phyloP scores from a whole-genome alignment of 2,888 invertebrate species.

The Synanthedon vespiformis region DNA sequence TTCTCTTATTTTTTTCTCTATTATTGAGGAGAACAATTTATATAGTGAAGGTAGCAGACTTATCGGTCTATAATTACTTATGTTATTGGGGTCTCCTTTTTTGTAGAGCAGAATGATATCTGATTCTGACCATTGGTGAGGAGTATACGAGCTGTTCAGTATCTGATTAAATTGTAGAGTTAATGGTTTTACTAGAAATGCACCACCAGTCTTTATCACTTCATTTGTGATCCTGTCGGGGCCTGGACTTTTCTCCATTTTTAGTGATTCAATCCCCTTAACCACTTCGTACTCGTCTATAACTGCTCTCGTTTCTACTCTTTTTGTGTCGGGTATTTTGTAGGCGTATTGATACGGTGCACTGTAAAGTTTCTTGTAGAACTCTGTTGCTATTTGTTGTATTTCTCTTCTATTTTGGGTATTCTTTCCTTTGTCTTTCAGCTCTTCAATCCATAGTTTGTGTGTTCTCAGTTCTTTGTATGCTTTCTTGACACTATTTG shows the following conservation, averaged over 20 bases:
- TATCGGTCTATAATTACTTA: too few relatives aligned
- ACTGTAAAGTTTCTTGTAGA: constrained; percentile 5
- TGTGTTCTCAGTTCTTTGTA: constrained; percentile 4
- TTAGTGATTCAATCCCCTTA: not conserved
- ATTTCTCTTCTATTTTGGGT: constrained; percentile 6
- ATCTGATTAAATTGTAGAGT: not conserved
- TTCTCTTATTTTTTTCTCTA: too few relatives aligned
- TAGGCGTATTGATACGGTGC: not conserved
- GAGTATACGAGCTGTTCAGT: too few relatives aligned
- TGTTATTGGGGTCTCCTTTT: too few relatives aligned
- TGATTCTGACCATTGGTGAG: too few relatives aligned
- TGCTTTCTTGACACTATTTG: constrained; percentile 8
- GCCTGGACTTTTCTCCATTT: not conserved
- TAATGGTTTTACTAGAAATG: not conserved
- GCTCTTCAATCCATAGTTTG: constrained; percentile 5
- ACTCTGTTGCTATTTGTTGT: constrained; percentile 6
- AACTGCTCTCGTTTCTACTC: not conserved
- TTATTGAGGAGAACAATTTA: too few relatives aligned
- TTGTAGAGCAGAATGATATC: too few relatives aligned
- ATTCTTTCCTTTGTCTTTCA: not conserved
- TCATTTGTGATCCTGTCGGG: not conserved
- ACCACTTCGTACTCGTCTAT: not conserved
- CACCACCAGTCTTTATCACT: not conserved
- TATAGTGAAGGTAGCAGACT: too few relatives aligned
- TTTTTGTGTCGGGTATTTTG: not conserved